Conservation (phyloP, 2,888 invertebrate genomes). For the Drosophila subquinaria region DNA sequence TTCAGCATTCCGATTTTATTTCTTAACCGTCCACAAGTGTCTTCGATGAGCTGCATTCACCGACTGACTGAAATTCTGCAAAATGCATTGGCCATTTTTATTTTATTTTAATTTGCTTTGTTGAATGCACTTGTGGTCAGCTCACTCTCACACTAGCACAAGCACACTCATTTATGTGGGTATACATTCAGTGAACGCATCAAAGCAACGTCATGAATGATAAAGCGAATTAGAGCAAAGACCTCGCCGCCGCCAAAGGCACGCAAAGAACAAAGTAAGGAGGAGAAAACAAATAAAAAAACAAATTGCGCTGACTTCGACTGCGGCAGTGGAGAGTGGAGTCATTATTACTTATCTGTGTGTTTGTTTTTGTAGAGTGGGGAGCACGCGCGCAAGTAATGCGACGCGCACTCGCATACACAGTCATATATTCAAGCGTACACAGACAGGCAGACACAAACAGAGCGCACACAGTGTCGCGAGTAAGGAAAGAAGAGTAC, state of each 20-base stretch:
- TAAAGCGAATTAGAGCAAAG: slow-evolving; percentile 75
- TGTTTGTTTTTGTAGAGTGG: slow-evolving; percentile 34
- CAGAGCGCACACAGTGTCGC: slow-evolving; percentile 34
- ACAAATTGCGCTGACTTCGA: slow-evolving; percentile 55
- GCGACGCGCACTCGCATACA: slow-evolving; percentile 36
- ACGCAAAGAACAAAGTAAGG: slow-evolving; percentile 49
- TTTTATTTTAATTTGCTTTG: slow-evolving; percentile 3
- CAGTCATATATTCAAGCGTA: slow-evolving; percentile 16
- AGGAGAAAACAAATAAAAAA: slow-evolving; percentile 40
- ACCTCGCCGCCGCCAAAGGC: slow-evolving; percentile 57
- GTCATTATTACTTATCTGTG: slow-evolving; percentile 63
- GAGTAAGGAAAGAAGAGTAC: slow-evolving; percentile 15
- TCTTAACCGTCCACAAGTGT: background rate
- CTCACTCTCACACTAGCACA: slow-evolving; percentile 27
- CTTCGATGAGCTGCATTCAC: slow-evolving; percentile 9
- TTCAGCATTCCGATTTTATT: background rate
- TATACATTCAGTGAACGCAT: slow-evolving; percentile 29
- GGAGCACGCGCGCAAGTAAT: slow-evolving; percentile 63
- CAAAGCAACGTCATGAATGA: slow-evolving; percentile 52
- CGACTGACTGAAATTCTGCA: slow-evolving; percentile 39
- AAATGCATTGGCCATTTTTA: slow-evolving; percentile 38
- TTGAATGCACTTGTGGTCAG: slow-evolving; percentile 16
- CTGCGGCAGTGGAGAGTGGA: slow-evolving; percentile 56
- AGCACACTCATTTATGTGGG: background rate
- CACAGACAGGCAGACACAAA: slow-evolving; percentile 26